Evolutionary conservation across 1,140 invertebrate species (phyloP), one percentile per base, ranked within the genome.

Genomic region (Heliconius nattereri): DNA sequence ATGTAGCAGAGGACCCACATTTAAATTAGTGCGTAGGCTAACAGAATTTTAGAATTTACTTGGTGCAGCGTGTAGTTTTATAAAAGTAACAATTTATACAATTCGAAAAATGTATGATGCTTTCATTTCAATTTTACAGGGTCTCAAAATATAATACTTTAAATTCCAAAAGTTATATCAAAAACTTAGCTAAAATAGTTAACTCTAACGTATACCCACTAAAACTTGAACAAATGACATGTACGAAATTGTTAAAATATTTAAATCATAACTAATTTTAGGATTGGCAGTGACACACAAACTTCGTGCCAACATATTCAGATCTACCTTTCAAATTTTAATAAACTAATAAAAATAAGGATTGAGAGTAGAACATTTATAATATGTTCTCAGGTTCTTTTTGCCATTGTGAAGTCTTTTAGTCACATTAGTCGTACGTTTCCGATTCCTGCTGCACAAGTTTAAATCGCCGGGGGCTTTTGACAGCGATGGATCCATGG

Each of bases 371-470:
- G 54, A 60, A 60, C 54, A 60, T 60, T 45, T 45, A 60, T 13
- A 66, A 66, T 66, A 66, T 66, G 26, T 66, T 66, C 23, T 29
- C 16, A 66, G 3, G 23, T 16, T 29, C 20, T 26, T 29, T 66
- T 66, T 66, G 60, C 11, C 60, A 66, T 26, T 66, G 60, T 66
- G 11, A 26, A 60, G 23, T 66, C 23, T 66, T 66, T 29, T 23
- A 37, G 71, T 71, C 26, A 75, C 19, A 74, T 96, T 98, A 98
- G 89, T 98, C 98, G 86, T 98, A 98, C 80, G 96, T 98, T 93
- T 98, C 97, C 6, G 97, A 98, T 93, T 98, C 97, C 92, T 98
- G 97, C 89, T 98, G 97, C 32, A 98, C 98, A 60, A 98, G 95
- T 90, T 98, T 98, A 92, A 97, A 98, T 70, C 97, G 96, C 54